Conservation (phyloP, 2,888 invertebrate genomes). For the Hydrotaea diabolus region DNA sequence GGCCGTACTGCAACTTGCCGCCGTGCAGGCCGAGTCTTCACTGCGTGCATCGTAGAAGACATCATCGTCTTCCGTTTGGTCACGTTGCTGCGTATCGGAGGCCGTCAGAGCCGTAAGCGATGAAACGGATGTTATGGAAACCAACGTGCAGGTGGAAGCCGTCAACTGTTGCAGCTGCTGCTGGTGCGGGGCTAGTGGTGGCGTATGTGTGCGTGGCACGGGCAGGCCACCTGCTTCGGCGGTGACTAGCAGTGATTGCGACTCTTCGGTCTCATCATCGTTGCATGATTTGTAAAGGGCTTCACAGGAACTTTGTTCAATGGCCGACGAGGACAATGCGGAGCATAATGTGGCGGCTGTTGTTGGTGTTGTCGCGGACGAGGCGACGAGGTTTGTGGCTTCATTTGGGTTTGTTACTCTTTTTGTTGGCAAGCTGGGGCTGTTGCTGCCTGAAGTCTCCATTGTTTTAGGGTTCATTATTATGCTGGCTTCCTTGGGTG, state of each 20-base stretch:
- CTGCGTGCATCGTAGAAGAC: conserved; percentile 80
- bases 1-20: conserved; percentile 62
- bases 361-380: conserved; percentile 34
- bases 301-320: not conserved
- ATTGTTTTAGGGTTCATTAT: conserved; percentile 50
- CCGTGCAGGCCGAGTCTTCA: conserved; percentile 74
- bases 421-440: conserved; percentile 48
- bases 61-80: conserved; percentile 74
- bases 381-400: conserved; percentile 56
- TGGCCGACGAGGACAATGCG: conserved; percentile 7
- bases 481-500: conserved; percentile 9
- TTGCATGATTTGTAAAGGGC: not conserved
- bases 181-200: conserved; percentile 22
- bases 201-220: not conserved
- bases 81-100: conserved; percentile 61
- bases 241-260: conserved; percentile 8
- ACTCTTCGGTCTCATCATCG: conserved; percentile 36
- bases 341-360: conserved; percentile 33
- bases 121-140: conserved; percentile 64
- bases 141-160: conserved; percentile 57
- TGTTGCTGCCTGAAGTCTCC: conserved; percentile 22
- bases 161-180: conserved; percentile 40
- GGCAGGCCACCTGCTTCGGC: not conserved
- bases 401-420: conserved; percentile 60
- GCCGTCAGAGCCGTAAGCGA: conserved; percentile 52